Evolutionary conservation across 2,797 vertebrate species (phyloP).

Genomic region (Enteromius viviparus): DNA sequence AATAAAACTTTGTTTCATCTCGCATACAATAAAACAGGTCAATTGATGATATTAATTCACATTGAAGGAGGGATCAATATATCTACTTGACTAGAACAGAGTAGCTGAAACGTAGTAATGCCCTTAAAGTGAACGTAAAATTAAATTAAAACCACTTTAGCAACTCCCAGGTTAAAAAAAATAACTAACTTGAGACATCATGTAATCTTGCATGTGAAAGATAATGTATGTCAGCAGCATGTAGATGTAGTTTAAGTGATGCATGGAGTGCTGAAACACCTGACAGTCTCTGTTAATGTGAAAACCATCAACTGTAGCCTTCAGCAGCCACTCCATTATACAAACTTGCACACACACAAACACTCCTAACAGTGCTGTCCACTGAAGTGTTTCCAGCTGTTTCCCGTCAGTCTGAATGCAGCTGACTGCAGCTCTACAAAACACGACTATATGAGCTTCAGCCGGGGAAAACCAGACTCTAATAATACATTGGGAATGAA

Average conservation of each 20-base stretch:
- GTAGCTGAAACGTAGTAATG: too few relatives aligned
- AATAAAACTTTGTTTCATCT: too few relatives aligned
- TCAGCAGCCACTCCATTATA: background rate
- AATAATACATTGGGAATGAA: background rate
- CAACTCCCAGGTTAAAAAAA: too few relatives aligned
- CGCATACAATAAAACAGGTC: too few relatives aligned
- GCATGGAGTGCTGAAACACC: background rate
- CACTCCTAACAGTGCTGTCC: conserved; percentile 5
- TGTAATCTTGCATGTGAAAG: background rate
- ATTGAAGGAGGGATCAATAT: too few relatives aligned
- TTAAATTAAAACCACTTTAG: too few relatives aligned
- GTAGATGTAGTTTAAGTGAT: background rate
- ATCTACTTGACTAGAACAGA: too few relatives aligned
- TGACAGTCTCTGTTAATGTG: background rate
- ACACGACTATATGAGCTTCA: background rate
- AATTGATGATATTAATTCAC: too few relatives aligned
- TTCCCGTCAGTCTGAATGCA: background rate
- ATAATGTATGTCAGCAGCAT: background rate
- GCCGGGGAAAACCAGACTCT: background rate
- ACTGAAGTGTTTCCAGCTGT: background rate
- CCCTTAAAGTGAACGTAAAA: too few relatives aligned
- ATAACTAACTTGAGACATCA: background rate
- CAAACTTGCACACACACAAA: conserved; percentile 8
- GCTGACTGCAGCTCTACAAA: conserved; percentile 3
- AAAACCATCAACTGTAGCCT: background rate